phyloP scores from a whole-genome alignment of 2,797 vertebrate genomes.

The Lacerta viridis region DNA sequence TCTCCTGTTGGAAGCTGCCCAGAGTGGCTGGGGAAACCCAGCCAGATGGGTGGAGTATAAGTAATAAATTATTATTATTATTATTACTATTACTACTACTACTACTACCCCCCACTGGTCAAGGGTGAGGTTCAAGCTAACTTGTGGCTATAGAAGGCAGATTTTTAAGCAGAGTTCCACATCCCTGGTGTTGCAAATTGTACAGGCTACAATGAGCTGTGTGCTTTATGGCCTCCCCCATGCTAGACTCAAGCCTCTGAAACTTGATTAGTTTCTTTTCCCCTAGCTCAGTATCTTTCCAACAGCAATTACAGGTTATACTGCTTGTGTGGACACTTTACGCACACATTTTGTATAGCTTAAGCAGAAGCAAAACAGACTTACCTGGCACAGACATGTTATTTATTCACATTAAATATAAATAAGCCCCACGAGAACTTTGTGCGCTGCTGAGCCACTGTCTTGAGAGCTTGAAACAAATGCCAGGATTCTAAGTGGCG shows the following conservation, averaged over 20 bases:
- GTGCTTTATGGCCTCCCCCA: slow-evolving; percentile 30
- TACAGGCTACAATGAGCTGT: background rate
- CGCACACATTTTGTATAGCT: background rate
- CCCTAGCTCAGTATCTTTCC: slow-evolving; percentile 13
- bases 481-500: background rate
- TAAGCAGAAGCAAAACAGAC: slow-evolving; percentile 30
- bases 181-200: background rate
- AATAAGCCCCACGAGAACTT: slow-evolving; percentile 36
- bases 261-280: slow-evolving; percentile 21
- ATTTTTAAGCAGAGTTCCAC: background rate
- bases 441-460: slow-evolving; percentile 32
- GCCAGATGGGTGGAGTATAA: no score
- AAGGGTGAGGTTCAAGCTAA: background rate
- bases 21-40: no score
- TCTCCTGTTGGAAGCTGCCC: no score
- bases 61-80: no score
- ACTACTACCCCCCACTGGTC: background rate
- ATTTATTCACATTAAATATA: slow-evolving; percentile 30
- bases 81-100: no score
- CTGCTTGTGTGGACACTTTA: slow-evolving; percentile 28
- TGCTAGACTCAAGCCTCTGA: slow-evolving; percentile 15
- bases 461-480: slow-evolving; percentile 12
- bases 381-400: background rate
- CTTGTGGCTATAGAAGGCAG: background rate
- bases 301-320: slow-evolving; percentile 26